Evolutionary conservation across 2,888 invertebrate genomes (phyloP).

Genomic region (Euzophera pinguis): DNA sequence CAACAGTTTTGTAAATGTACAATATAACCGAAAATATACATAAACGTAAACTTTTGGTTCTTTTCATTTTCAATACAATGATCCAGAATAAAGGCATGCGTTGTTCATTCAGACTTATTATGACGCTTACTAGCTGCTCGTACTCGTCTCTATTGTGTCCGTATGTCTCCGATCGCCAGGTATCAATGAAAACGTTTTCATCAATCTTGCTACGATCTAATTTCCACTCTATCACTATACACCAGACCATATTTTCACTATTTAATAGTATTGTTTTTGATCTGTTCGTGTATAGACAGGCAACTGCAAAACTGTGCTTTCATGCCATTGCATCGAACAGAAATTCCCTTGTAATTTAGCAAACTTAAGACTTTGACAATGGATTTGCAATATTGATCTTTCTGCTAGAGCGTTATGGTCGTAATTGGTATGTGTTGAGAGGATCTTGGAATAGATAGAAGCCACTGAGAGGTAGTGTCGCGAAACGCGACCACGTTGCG

Average conservation of each 20-base stretch:
- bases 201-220: slow-evolving; percentile 24
- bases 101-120: too few relatives aligned
- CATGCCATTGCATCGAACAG: slow-evolving; percentile 27
- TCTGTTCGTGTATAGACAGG: slow-evolving; percentile 13
- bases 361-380: background rate
- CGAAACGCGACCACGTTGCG: slow-evolving; percentile 76
- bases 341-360: slow-evolving; percentile 24
- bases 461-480: slow-evolving; percentile 65
- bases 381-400: slow-evolving; percentile 1
- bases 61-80: too few relatives aligned
- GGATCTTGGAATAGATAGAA: slow-evolving; percentile 39
- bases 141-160: too few relatives aligned
- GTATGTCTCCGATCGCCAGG: too few relatives aligned
- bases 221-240: slow-evolving; percentile 36
- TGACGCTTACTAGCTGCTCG: too few relatives aligned
- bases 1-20: too few relatives aligned
- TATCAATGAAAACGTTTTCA: slow-evolving; percentile 13
- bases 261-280: slow-evolving; percentile 32
- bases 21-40: too few relatives aligned
- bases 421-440: slow-evolving; percentile 14
- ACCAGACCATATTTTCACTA: slow-evolving; percentile 42
- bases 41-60: too few relatives aligned
- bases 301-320: slow-evolving; percentile 31
- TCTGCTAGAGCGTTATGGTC: background rate
- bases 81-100: too few relatives aligned